These are phyloP conservation scores for Lagopus leucura DNA, from an alignment of 2,113 vertebrate genomes.

Conservation along the genomic window DNA sequence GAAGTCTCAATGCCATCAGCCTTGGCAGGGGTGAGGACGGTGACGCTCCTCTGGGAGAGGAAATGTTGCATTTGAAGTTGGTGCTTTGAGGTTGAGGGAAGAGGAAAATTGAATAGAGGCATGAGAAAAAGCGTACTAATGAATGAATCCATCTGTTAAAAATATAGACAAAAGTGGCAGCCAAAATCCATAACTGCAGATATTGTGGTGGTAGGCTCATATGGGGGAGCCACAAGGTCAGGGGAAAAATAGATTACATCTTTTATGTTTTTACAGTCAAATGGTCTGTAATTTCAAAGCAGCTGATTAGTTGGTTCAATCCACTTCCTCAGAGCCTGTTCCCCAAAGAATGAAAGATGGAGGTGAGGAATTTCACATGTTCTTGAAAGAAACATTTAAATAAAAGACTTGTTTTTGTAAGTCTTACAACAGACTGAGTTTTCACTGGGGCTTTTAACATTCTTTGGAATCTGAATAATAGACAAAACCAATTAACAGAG, in stretches of 20 bases:
- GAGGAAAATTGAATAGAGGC: slow-evolving; percentile 31
- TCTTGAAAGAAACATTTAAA: slow-evolving; percentile 52
- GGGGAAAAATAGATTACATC: neutral
- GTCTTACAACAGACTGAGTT: neutral
- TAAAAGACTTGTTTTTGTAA: slow-evolving; percentile 47
- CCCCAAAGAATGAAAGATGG: slow-evolving; percentile 6
- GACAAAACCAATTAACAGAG: slow-evolving; percentile 62
- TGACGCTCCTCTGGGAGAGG: neutral
- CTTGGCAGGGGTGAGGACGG: neutral
- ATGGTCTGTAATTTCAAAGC: slow-evolving; percentile 46
- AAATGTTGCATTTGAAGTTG: slow-evolving; percentile 12
- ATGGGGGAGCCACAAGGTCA: slow-evolving; percentile 1
- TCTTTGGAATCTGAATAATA: slow-evolving; percentile 44
- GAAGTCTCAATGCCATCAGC: neutral
- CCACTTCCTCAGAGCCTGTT: slow-evolving; percentile 23
- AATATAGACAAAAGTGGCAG: slow-evolving; percentile 37
- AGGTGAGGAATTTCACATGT: slow-evolving; percentile 73
- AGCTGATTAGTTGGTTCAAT: neutral
- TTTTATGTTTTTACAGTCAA: slow-evolving; percentile 34
- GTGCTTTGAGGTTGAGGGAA: neutral
- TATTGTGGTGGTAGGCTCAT: neutral
- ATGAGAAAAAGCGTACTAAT: neutral
- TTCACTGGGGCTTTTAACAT: slow-evolving; percentile 7
- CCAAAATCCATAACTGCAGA: slow-evolving; percentile 17
- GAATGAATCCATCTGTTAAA: slow-evolving; percentile 35